phyloP scores from a whole-genome alignment of 2,113 vertebrate genomes.

The Gymnobelideus leadbeateri region DNA sequence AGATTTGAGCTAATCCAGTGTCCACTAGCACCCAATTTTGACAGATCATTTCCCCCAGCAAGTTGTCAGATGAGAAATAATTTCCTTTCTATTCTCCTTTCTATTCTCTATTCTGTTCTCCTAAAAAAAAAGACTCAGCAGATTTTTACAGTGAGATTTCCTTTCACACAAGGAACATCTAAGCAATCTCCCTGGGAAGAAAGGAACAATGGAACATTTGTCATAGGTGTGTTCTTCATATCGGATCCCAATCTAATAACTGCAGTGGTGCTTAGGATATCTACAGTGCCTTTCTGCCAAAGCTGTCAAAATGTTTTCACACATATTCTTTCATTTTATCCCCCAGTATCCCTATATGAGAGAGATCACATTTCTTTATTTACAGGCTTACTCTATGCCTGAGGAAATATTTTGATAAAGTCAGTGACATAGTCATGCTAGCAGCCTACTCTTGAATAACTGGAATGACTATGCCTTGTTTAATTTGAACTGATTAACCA shows the following conservation, averaged over 20 bases:
- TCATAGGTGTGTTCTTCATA: neutral
- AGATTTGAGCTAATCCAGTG: slow-evolving; percentile 45
- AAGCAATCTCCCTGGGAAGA: slow-evolving; percentile 32
- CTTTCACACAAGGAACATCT: slow-evolving; percentile 19
- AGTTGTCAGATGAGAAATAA: slow-evolving; percentile 70
- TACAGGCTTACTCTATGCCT: neutral
- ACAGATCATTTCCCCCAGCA: slow-evolving; percentile 73
- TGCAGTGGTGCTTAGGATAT: neutral
- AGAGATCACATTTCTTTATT: neutral
- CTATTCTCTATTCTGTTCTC: neutral
- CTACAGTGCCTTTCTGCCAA: neutral
- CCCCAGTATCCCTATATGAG: neutral
- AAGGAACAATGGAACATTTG: neutral
- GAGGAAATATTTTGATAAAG: neutral
- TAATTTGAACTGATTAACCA: neutral
- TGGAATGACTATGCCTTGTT: neutral
- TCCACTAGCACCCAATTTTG: slow-evolving; percentile 65
- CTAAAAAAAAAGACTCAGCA: slow-evolving; percentile 6
- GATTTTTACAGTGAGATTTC: slow-evolving; percentile 42
- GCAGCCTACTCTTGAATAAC: neutral
- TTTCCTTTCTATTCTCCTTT: slow-evolving; percentile 52
- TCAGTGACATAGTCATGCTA: neutral
- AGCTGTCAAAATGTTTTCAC: neutral
- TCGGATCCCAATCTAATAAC: neutral
- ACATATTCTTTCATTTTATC: neutral